Percentiles rank a stretch among this genome's conserved stretches.
Conservation (phyloP, 1,140 invertebrate species). For the Sycophaga agraensis region DNA sequence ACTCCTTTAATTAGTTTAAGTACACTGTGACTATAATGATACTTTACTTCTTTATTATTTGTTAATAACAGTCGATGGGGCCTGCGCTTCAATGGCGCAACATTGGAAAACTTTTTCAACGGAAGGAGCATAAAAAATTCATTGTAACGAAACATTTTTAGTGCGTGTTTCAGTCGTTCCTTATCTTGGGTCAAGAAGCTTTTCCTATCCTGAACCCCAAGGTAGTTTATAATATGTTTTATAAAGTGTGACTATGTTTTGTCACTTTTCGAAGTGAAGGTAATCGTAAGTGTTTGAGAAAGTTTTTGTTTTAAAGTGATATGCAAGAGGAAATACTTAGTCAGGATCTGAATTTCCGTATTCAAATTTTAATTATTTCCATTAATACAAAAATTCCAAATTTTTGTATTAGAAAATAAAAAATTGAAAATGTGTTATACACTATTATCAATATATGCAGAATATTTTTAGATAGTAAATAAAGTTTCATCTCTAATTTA, state of each 20-base stretch:
- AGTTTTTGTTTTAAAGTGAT: no score
- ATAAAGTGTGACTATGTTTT: conserved; percentile 4
- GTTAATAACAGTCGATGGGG: no score
- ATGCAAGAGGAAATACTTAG: conserved; percentile 7
- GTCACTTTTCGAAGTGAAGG: background rate
- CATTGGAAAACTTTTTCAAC: no score
- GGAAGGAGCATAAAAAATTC: background rate
- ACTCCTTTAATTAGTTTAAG: background rate
- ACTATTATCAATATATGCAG: background rate
- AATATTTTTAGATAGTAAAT: background rate
- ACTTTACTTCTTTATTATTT: conserved; percentile 10
- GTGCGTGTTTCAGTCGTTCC: conserved; percentile 17
- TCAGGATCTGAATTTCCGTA: no score
- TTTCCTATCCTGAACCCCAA: background rate
- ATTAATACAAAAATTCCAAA: background rate
- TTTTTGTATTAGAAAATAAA: no score
- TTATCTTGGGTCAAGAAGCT: background rate
- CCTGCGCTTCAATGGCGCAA: no score
- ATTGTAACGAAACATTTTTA: background rate
- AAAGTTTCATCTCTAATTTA: background rate
- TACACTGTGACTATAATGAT: background rate
- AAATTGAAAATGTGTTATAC: background rate
- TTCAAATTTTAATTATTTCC: background rate
- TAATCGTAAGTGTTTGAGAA: background rate
- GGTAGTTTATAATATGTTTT: background rate